Evolutionary conservation across 2,797 vertebrate species (phyloP).

Genomic region (Myotis vivesi): DNA sequence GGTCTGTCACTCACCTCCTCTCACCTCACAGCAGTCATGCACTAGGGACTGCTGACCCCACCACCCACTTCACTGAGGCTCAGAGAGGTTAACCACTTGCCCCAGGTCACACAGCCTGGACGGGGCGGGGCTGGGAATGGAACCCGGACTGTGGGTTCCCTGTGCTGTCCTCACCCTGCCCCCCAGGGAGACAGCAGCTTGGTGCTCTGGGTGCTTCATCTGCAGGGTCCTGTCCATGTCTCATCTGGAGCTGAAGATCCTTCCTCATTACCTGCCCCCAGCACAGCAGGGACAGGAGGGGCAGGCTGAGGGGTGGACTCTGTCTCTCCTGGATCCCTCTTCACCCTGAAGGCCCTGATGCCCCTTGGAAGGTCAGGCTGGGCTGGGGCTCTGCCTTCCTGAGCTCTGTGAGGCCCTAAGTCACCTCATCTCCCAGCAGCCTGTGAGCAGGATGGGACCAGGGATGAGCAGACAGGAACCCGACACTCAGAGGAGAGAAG

Average conservation of each 20-base stretch:
- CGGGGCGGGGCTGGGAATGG: rapidly evolving
- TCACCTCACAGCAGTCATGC: too few species aligned
- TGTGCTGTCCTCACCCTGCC: not conserved
- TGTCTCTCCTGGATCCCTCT: rapidly evolving
- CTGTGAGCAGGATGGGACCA: not conserved
- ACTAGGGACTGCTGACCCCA: too few species aligned
- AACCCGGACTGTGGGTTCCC: not conserved
- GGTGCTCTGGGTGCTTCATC: rapidly evolving
- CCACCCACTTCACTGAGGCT: rapidly evolving
- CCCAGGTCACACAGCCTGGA: not conserved
- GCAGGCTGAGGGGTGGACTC: rapidly evolving
- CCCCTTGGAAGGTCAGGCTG: too few species aligned
- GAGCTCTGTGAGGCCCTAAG: not conserved
- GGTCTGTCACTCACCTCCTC: too few species aligned
- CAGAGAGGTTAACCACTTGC: rapidly evolving
- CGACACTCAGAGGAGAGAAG: not conserved
- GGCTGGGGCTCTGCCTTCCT: not conserved
- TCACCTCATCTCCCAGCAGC: not conserved
- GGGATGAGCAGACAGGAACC: too few species aligned
- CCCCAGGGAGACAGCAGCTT: rapidly evolving
- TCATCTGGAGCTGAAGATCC: not conserved
- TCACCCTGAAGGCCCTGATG: rapidly evolving
- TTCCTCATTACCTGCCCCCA: not conserved
- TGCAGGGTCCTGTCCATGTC: not conserved
- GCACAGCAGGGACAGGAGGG: not conserved